Conservation (phyloP, 2,797 vertebrate species). For the Eulemur albifrons region DNA sequence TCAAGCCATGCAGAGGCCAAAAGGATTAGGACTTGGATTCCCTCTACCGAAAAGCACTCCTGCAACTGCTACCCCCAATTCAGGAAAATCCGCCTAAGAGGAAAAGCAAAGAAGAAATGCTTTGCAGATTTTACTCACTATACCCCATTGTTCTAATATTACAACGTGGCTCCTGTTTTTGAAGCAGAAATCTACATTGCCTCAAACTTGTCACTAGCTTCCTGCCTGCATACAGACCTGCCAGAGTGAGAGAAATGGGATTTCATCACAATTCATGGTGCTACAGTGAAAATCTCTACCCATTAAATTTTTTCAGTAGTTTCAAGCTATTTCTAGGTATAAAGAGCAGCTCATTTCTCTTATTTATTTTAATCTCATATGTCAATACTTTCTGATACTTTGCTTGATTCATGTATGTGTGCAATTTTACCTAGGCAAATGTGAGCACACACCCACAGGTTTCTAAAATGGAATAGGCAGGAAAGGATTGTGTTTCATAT, state of each 20-base stretch:
- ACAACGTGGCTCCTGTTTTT: conserved; percentile 2
- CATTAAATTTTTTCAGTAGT: conserved; percentile 69
- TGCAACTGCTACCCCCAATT: background rate
- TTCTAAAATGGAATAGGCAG: background rate
- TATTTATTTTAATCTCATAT: conserved; percentile 72
- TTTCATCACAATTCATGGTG: conserved; percentile 79
- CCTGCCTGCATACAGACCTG: conserved; percentile 49
- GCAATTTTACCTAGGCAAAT: background rate
- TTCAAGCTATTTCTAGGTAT: conserved; percentile 70
- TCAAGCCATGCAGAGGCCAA: conserved; percentile 91
- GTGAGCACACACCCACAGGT: background rate
- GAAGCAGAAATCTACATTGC: conserved; percentile 56
- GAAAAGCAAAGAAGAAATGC: background rate
- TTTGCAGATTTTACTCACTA: background rate
- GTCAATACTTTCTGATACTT: conserved; percentile 30
- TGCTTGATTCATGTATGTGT: background rate
- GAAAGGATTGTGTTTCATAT: background rate
- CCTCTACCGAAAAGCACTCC: conserved; percentile 81
- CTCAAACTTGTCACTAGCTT: conserved; percentile 52
- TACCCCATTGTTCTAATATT: conserved; percentile 68
- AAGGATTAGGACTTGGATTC: conserved; percentile 88
- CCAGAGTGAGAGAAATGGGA: conserved; percentile 28
- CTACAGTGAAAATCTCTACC: conserved; percentile 78
- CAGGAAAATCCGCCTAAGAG: conserved; percentile 60
- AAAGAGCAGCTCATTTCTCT: conserved; percentile 56